Evolutionary conservation across 2,888 invertebrate species (phyloP).

Genomic region (Amphipoea lucens): DNA sequence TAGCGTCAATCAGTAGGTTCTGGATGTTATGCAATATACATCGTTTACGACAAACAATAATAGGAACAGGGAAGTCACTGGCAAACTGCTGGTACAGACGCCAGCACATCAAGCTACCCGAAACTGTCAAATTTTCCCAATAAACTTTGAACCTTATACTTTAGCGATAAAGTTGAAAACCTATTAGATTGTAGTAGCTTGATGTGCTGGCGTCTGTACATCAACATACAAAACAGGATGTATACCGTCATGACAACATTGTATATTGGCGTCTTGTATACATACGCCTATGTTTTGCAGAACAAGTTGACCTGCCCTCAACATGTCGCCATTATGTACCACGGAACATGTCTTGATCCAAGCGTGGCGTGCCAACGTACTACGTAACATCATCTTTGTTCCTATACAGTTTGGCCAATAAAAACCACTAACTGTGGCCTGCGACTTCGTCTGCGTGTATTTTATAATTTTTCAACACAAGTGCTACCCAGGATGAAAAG

Average conservation of each 20-base stretch:
- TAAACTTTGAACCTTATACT: no score
- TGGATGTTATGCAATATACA: not conserved
- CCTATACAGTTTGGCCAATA: not conserved
- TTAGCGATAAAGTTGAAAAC: no score
- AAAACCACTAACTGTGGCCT: not conserved
- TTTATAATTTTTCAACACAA: not conserved
- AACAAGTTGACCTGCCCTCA: conserved; percentile 32
- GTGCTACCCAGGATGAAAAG: not conserved
- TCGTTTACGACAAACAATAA: not conserved
- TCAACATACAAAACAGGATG: not conserved
- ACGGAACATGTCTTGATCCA: conserved; percentile 31
- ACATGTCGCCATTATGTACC: conserved; percentile 30
- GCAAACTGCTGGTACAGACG: not conserved
- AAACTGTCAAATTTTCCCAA: no score
- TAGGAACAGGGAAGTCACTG: not conserved
- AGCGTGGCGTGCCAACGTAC: conserved; percentile 32
- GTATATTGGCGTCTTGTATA: conserved; percentile 1
- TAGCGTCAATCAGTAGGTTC: not conserved
- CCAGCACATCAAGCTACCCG: no score
- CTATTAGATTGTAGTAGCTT: no score
- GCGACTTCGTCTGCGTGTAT: not conserved
- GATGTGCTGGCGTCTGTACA: not conserved
- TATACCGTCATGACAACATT: not conserved
- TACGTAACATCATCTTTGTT: not conserved
- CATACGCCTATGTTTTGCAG: conserved; percentile 12